Base-by-base conservation (phyloP, 1,140 invertebrate species). In the Pollicipes pollicipes region DNA sequence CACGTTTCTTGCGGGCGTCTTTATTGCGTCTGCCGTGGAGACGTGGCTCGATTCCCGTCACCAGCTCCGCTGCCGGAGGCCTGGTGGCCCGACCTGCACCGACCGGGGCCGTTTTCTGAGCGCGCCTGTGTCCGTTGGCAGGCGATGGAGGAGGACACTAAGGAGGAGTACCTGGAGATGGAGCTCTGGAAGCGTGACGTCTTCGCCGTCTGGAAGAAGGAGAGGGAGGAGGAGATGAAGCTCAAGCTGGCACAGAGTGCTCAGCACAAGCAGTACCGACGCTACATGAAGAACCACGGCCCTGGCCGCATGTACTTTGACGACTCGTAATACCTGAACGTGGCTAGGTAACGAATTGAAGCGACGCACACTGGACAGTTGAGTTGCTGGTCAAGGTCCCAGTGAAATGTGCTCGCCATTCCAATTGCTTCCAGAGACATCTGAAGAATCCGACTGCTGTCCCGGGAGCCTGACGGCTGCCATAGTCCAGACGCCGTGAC, bases 161-260 rank as follows among this genome's bases (percentile, higher is more conserved):
- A 84, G 77, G 82, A 88, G 75, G 85, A 90, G 69, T 91, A 85
- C 80, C 78, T 95, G 68, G 80, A 85, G 67, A 77, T 85, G 76
- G 86, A 93, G 77, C 79, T 95, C 32, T 95, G 93, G 93, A 85
- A 88, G 63, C 86, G 85, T 76, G 86, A 88, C 31, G 89, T 91
- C 45, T 94, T 89, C 81, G 74, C 81, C 68, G 78, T 77, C 70
- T 95, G 91, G 91, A 90, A 92, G 78, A 80, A 85, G 73, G 82
- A 86, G 73, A 87, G 91, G 79, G 90, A 95, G 75, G 89, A 90
- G 74, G 88, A 91, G 77, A 84, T 86, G 74, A 91, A 90, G 76
- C 87, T 86, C 73, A 86, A 90, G 78, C 77, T 90, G 75, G 88
- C 89, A 17, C 87, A 89, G 78, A 89, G 84, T 81, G 86, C 87